Base-by-base conservation (phyloP, 2,797 vertebrate genomes). In the Arrhamphus sclerolepis region DNA sequence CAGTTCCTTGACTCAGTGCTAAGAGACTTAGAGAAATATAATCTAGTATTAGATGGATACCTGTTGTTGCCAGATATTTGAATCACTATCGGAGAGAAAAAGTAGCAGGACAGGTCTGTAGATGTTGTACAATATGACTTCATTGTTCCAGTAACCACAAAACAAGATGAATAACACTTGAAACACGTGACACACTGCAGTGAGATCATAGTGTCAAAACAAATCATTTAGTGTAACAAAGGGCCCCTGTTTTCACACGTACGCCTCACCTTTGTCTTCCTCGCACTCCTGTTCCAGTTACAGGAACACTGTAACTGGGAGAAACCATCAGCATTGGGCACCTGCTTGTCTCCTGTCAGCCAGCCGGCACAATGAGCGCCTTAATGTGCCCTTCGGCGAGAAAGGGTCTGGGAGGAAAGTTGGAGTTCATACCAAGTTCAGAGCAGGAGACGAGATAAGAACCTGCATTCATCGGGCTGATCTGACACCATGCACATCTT, bases 381-480 rank as follows among this genome's bases (percentile, higher is more conserved):
- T 46, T 19, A 22, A 46, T 14, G 38, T 19, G 14, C 16, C 16
- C 26, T 2, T 43, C 19, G 29, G 31, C 3, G 1, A 28, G 11
- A 49, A 17, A 38, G n/a, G 17, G 48, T 18, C 18, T 56, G 51
- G 13, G 41, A 28, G 34, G 20, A 44, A 48, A 68, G 13, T 31
- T 53, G 52, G 19, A 39, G 86, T 82, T 88, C 83, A 86, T 9
- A 28, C 38, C 14, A 50, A 82, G 87, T 81, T 89, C 75, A 83
- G 28, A 71, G 56, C 41, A 70, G 66, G 52, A 75, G 60, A 72
- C 44, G 38, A 83, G 85, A 89, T 80, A 70, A 82, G 66, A 72
- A 38, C 66, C 63, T 74, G 83, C 75, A 79, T 82, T 83, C 66
- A 72, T 57, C 11, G 57, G n/a, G 42, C 29, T 20, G 51, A 69